phyloP scores from a whole-genome alignment of 2,888 invertebrate species.

The Dasypogon diadema region DNA sequence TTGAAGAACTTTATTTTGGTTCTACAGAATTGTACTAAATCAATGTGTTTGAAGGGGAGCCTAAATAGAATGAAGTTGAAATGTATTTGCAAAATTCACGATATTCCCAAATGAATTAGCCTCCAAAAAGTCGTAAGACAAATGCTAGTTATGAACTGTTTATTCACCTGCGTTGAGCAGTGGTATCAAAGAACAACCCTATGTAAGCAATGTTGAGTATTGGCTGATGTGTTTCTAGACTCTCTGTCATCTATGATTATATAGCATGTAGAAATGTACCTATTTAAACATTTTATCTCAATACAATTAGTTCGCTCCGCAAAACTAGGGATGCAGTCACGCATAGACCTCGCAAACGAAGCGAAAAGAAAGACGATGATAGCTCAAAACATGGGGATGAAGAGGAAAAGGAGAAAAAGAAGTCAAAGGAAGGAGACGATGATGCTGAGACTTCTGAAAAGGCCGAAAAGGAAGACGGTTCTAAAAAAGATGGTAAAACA shows the following conservation, averaged over 20 bases:
- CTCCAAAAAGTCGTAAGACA: constrained; percentile 7
- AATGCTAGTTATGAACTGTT: not conserved
- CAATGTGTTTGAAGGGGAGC: constrained; percentile 7
- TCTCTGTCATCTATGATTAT: constrained; percentile 43
- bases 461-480: constrained; percentile 42
- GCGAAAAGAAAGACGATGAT: constrained; percentile 61
- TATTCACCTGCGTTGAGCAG: not conserved
- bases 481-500: constrained; percentile 59
- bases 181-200: not conserved
- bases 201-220: constrained; percentile 8
- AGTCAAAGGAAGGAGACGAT: constrained; percentile 51
- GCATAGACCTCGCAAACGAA: constrained; percentile 61
- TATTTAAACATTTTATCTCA: constrained; percentile 53
- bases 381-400: constrained; percentile 61
- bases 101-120: constrained; percentile 5
- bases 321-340: constrained; percentile 64
- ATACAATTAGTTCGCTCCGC: constrained; percentile 64
- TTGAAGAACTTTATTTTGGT: constrained; percentile 18
- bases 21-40: not conserved
- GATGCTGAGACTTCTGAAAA: constrained; percentile 58
- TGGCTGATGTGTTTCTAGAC: constrained; percentile 33
- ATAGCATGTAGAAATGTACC: constrained; percentile 10
- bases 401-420: constrained; percentile 56
- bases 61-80: not conserved
- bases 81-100: not conserved